Evolutionary conservation across 2,888 invertebrate species (phyloP), one percentile per base, ranked within the genome.

Genomic region (Meliscaeva auricollis): DNA sequence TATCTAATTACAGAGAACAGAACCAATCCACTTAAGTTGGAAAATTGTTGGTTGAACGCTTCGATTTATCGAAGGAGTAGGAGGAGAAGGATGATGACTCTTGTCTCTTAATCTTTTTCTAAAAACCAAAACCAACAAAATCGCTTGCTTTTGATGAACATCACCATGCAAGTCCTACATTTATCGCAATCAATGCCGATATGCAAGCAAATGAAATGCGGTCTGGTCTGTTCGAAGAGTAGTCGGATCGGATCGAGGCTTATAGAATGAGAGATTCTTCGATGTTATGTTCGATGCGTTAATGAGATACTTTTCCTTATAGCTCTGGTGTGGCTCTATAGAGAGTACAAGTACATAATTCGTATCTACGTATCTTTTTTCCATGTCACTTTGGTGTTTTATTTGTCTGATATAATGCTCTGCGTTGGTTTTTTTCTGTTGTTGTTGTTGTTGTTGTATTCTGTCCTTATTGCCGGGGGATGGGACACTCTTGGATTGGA

Each of bases 351-450:
- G 48, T 50, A 50, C 66, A 64, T 64, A 46, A 64, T 64, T 64
- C 46, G 64, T 64, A 64, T 64, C 64, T 64, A 54, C 52, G 41
- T 69, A 74, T 50, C 60, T 73, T 44, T 70, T 70, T 73, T 62
- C 76, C 38, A 66, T 82, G 81, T 81, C 89, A 89, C 87, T 88
- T 89, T 89, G 89, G 89, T 88, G 72, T 78, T 69, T 56, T 74
- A 62, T 84, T 79, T 78, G 60, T 74, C 82, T 72, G 75, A 46
- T 46, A 35, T 35, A 56, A 26, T 13, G 30, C 26, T n/a, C n/a
- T 85, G 87, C 87, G 74, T 75, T 75, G 74, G 7, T 22, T 50
- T 32, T 52, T 35, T 30, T 69, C 46, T 72, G 88, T 89, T 84
- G 88, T 88, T 84, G 88, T 75, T 64, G 32, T 89, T 84, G 88